Percentiles rank a stretch among this genome's conserved stretches.
Conservation (phyloP, 2,797 vertebrate genomes). For the Pseudochromis fuscus region DNA sequence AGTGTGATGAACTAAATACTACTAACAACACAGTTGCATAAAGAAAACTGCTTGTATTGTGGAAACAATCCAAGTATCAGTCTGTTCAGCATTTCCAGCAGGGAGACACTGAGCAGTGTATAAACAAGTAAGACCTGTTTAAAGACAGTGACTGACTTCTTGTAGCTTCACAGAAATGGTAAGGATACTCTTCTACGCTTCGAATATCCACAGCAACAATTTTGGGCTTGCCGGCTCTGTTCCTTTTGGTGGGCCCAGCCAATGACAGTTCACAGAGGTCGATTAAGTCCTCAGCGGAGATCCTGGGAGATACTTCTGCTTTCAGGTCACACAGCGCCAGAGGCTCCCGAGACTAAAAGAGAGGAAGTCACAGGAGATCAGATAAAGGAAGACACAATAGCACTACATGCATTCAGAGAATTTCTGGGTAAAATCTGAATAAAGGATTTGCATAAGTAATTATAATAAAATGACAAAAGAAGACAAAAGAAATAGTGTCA, state of each 20-base stretch:
- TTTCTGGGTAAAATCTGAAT: constrained; percentile 30
- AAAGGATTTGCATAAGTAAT: constrained; percentile 7
- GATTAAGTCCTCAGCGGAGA: constrained; percentile 97
- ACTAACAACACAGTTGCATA: too few relatives aligned
- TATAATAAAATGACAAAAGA: constrained; percentile 2
- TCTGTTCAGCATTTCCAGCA: too few relatives aligned
- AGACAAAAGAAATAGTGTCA: constrained; percentile 12
- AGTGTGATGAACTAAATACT: too few relatives aligned
- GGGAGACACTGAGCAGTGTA: too few relatives aligned
- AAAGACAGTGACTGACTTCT: background rate
- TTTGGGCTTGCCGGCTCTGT: constrained; percentile 92
- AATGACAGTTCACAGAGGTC: constrained; percentile 92
- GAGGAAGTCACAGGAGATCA: constrained; percentile 41
- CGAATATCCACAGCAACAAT: constrained; percentile 96
- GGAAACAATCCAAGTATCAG: too few relatives aligned
- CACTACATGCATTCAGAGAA: background rate
- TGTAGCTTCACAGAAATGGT: background rate
- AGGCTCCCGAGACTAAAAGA: constrained; percentile 91
- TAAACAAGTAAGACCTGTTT: background rate
- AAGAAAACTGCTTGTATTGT: too few relatives aligned
- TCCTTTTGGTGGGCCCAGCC: constrained; percentile 86
- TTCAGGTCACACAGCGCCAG: constrained; percentile 94
- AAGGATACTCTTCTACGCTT: constrained; percentile 97
- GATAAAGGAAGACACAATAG: constrained; percentile 15
- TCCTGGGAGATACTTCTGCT: constrained; percentile 93